phyloP scores from a whole-genome alignment of 2,797 vertebrate species.

The Dendrocincla tyrannina region DNA sequence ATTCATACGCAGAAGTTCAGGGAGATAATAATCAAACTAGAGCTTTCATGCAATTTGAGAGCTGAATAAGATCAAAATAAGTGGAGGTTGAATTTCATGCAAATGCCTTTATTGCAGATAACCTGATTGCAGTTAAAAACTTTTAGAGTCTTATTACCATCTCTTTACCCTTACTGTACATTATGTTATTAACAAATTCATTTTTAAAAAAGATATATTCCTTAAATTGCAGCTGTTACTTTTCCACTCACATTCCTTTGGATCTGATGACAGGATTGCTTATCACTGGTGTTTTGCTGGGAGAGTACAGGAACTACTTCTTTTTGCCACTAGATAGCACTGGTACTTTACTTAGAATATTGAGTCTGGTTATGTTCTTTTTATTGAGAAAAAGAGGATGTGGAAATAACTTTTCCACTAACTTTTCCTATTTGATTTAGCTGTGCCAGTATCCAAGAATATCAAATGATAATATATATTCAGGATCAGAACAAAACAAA shows the following conservation, averaged over 20 bases:
- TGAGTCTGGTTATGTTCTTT: background rate
- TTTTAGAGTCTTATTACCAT: background rate
- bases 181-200: background rate
- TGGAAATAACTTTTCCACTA: background rate
- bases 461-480: background rate
- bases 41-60: background rate
- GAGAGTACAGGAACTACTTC: background rate
- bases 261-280: background rate
- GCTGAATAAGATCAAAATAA: background rate
- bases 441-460: background rate
- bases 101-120: background rate
- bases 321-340: conserved; percentile 74
- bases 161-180: background rate
- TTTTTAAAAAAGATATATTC: background rate
- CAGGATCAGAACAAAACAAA: background rate
- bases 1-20: background rate
- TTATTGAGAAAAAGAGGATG: background rate
- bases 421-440: background rate
- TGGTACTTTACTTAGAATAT: conserved; percentile 47
- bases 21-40: background rate
- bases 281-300: background rate
- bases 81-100: background rate
- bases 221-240: background rate
- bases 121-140: background rate
- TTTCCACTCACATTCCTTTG: background rate